Evolutionary conservation across 2,113 vertebrate genomes (phyloP).

Genomic region (Archilochus colubris): DNA sequence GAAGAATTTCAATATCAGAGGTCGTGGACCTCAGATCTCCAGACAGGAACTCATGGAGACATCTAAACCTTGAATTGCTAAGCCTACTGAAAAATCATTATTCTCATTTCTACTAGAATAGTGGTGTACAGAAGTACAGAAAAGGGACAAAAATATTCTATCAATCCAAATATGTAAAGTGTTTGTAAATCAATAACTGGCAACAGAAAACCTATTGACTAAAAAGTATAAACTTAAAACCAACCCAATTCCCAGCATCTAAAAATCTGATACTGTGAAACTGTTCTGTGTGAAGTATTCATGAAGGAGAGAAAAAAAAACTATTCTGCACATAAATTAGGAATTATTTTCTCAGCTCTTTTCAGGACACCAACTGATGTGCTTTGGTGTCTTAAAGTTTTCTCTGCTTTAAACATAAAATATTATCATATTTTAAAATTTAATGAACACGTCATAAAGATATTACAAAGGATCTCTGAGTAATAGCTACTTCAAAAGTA

Average conservation of each 20-base stretch:
- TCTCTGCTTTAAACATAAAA: conserved; percentile 21
- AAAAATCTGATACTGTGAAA: not conserved
- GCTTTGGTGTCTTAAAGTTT: conserved; percentile 14
- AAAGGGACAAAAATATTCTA: not conserved
- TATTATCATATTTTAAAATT: conserved; percentile 47
- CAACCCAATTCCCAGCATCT: not conserved
- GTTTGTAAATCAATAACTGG: not conserved
- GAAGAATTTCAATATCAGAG: not conserved
- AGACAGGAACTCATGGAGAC: not conserved
- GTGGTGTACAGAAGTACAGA: not conserved
- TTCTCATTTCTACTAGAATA: not conserved
- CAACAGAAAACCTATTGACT: not conserved
- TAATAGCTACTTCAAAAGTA: conserved; percentile 5
- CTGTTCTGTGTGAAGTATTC: not conserved
- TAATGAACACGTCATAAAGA: conserved; percentile 17
- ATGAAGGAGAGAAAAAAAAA: not conserved
- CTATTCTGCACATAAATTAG: conserved; percentile 33
- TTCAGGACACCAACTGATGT: conserved; percentile 1
- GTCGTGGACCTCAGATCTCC: not conserved
- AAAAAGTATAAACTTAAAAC: not conserved
- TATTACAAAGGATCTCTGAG: not conserved
- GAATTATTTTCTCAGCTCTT: conserved; percentile 28
- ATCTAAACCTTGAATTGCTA: not conserved
- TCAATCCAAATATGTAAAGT: not conserved
- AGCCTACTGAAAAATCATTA: not conserved